Evolutionary conservation across 2,113 vertebrate genomes (phyloP).

Genomic region (Zosterops borbonicus): DNA sequence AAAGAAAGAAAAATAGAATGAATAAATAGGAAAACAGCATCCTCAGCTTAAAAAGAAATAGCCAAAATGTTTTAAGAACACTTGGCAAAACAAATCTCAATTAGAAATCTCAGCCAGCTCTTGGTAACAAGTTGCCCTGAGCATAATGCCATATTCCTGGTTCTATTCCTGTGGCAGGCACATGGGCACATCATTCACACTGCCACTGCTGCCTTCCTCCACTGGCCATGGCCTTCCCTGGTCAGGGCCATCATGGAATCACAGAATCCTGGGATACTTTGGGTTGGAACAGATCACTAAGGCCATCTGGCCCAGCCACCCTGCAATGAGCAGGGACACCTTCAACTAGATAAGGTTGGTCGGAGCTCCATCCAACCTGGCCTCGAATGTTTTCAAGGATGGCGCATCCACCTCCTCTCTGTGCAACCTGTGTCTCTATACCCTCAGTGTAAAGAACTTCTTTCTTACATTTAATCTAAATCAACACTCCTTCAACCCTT

Average conservation of each 20-base stretch:
- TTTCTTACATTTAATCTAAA: background rate
- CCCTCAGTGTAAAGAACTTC: background rate
- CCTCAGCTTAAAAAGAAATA: background rate
- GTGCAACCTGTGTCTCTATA: background rate
- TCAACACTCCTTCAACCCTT: background rate
- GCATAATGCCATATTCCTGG: background rate
- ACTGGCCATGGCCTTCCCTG: background rate
- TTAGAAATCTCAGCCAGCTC: background rate
- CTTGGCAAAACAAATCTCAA: background rate
- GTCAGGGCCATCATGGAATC: background rate
- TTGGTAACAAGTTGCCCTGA: background rate
- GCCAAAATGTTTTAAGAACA: background rate
- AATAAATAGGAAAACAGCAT: background rate
- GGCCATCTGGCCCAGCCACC: background rate
- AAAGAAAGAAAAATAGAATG: background rate
- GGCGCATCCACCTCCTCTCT: background rate
- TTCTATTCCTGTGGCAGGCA: fast-evolving
- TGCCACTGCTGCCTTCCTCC: background rate
- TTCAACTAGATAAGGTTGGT: background rate
- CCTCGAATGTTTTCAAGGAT: background rate
- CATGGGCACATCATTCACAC: fast-evolving
- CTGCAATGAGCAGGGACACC: background rate
- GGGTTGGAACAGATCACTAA: background rate
- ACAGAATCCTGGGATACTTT: background rate
- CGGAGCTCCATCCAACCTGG: background rate